Conservation (phyloP, 2,797 vertebrate genomes). For the Brotula barbata region DNA sequence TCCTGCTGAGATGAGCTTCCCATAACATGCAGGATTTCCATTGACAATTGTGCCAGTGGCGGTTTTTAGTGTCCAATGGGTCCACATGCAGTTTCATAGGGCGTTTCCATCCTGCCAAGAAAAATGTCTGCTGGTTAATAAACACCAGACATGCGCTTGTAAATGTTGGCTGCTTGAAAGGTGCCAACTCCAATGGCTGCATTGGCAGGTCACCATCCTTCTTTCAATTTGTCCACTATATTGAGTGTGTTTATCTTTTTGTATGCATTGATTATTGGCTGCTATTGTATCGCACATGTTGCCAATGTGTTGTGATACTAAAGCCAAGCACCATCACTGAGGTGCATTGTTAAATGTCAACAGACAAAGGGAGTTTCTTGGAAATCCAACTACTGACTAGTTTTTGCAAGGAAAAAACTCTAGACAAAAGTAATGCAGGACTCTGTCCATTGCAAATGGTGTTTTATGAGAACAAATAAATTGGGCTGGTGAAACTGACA, state of each 20-base stretch:
- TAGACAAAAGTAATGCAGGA: background rate
- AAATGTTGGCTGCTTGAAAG: slow-evolving; percentile 54
- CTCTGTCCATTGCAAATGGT: slow-evolving; percentile 7
- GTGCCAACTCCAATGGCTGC: slow-evolving; percentile 42
- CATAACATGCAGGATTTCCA: slow-evolving; percentile 49
- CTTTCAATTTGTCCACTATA: slow-evolving; percentile 19
- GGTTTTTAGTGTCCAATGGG: slow-evolving; percentile 33
- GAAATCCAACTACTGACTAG: background rate
- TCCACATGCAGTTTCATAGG: slow-evolving; percentile 49
- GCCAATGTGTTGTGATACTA: slow-evolving; percentile 14
- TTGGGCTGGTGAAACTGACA: slow-evolving; percentile 5
- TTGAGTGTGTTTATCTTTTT: slow-evolving; percentile 6
- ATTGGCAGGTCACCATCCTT: slow-evolving; percentile 44
- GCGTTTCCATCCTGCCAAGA: slow-evolving; percentile 57
- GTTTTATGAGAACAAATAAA: background rate
- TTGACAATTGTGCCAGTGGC: slow-evolving; percentile 28
- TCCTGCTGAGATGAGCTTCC: slow-evolving; percentile 37
- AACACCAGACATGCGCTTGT: slow-evolving; percentile 69
- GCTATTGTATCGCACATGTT: slow-evolving; percentile 6
- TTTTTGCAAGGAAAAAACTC: slow-evolving; percentile 8
- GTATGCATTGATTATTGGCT: slow-evolving; percentile 1
- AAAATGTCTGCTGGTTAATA: slow-evolving; percentile 68
- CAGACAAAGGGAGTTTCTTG: slow-evolving; percentile 6
- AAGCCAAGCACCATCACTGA: slow-evolving; percentile 23
- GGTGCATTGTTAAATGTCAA: slow-evolving; percentile 32